Percentiles rank a stretch among this genome's conserved stretches.
Evolutionary conservation across 2,113 vertebrate species (phyloP).

Genomic region (Romanogobio albipinnatus): DNA sequence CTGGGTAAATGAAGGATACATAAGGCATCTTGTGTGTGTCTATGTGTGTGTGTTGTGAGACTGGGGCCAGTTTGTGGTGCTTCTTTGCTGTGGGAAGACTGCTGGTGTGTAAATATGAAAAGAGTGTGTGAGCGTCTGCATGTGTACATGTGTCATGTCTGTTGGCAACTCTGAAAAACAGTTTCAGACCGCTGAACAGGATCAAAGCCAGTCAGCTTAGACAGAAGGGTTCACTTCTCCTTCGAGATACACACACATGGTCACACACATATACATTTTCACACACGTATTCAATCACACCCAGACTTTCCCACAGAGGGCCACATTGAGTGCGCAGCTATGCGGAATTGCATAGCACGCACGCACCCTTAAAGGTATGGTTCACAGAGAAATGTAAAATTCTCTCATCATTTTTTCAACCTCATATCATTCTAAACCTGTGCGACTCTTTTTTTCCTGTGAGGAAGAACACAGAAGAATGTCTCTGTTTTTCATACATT

Average conservation of each 20-base stretch:
- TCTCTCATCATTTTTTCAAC: not conserved
- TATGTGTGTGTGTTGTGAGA: conserved; percentile 30
- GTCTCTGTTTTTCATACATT: not conserved
- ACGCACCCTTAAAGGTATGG: conserved; percentile 7
- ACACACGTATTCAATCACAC: conserved; percentile 37
- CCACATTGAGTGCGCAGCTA: not conserved
- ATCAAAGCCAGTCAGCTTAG: conserved; percentile 51
- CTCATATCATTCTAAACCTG: not conserved
- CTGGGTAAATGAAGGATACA: conserved; percentile 42
- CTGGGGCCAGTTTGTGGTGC: conserved; percentile 34
- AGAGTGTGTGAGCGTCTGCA: conserved; percentile 11
- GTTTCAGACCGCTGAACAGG: conserved; percentile 57
- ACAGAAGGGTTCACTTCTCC: conserved; percentile 45
- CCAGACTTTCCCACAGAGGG: conserved; percentile 47
- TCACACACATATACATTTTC: conserved; percentile 44
- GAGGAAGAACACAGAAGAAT: not conserved
- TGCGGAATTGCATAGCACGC: not conserved
- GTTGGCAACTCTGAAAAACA: conserved; percentile 37
- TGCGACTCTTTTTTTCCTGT: not conserved
- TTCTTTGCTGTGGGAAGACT: conserved; percentile 54
- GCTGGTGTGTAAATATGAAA: conserved; percentile 49
- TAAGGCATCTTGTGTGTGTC: conserved; percentile 19
- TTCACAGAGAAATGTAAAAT: not conserved
- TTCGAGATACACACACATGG: conserved; percentile 20
- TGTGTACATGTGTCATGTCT: conserved; percentile 32